These are phyloP conservation scores for Perccottus glenii DNA, from an alignment of 2,113 vertebrate species.

Conservation along the genomic window DNA sequence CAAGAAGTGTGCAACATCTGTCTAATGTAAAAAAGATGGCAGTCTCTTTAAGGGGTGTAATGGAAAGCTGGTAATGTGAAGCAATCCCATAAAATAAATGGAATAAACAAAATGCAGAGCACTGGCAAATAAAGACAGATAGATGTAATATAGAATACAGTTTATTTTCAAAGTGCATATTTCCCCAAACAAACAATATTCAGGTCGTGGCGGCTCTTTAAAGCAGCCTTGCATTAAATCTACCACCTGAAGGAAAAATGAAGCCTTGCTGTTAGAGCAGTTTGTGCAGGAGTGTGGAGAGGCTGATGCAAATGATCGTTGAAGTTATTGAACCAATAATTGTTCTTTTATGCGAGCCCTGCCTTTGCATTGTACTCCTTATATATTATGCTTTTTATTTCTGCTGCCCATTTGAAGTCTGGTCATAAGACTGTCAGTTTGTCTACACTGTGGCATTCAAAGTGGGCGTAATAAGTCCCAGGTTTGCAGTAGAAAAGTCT, in stretches of 20 bases:
- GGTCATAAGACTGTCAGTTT: slow-evolving; percentile 11
- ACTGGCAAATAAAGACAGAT: slow-evolving; percentile 3
- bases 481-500: neutral
- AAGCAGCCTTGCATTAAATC: slow-evolving; percentile 33
- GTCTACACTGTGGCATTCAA: neutral
- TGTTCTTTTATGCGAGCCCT: slow-evolving; percentile 42
- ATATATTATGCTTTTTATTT: slow-evolving; percentile 26
- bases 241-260: slow-evolving; percentile 1
- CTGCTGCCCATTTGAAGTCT: neutral
- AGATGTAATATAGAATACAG: slow-evolving; percentile 10
- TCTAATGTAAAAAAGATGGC: slow-evolving; percentile 36
- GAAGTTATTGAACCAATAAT: slow-evolving; percentile 54
- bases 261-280: slow-evolving; percentile 13
- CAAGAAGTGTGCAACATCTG: slow-evolving; percentile 23
- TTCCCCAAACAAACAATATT: slow-evolving; percentile 30
- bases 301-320: slow-evolving; percentile 26
- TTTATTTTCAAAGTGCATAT: slow-evolving; percentile 14
- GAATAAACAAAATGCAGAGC: slow-evolving; percentile 16
- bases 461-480: neutral
- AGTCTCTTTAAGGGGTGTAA: slow-evolving; percentile 15
- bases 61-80: slow-evolving; percentile 9
- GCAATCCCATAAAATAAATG: slow-evolving; percentile 23
- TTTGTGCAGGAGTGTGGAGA: slow-evolving; percentile 19
- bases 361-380: slow-evolving; percentile 9
- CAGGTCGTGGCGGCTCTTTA: neutral